phyloP scores from a whole-genome alignment of 2,113 vertebrate genomes.

The Ptychochromis oligacanthus region DNA sequence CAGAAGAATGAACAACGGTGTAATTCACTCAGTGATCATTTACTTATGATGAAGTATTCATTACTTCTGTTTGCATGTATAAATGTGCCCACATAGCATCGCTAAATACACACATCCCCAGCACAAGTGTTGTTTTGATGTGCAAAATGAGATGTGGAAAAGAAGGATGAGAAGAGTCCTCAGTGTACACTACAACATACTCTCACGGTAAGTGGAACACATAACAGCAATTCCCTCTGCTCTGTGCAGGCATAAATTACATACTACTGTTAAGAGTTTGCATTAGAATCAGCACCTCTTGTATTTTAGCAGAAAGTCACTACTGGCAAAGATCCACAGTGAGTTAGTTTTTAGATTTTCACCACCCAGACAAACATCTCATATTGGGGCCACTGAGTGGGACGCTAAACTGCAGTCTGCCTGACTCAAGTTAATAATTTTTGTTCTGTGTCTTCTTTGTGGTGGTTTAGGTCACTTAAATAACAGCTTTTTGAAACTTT shows the following conservation, averaged over 20 bases:
- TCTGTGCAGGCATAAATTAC: conserved; percentile 18
- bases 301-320: not conserved
- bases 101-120: conserved; percentile 38
- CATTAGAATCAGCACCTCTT: not conserved
- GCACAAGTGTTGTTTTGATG: conserved; percentile 40
- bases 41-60: conserved; percentile 19
- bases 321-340: not conserved
- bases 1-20: not conserved
- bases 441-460: conserved; percentile 23
- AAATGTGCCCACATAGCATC: conserved; percentile 29
- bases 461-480: conserved; percentile 26
- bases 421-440: conserved; percentile 25
- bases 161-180: not conserved
- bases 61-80: conserved; percentile 39
- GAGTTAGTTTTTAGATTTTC: not conserved
- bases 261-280: conserved; percentile 1
- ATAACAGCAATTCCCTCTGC: conserved; percentile 9
- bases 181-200: conserved; percentile 6
- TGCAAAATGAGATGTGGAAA: conserved; percentile 19
- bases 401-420: conserved; percentile 4
- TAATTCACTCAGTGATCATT: conserved; percentile 10
- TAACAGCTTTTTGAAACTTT: not conserved
- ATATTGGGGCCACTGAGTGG: conserved; percentile 18
- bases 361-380: conserved; percentile 5
- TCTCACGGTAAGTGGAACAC: conserved; percentile 27